These are phyloP conservation scores for Myrmecobius fasciatus DNA, from an alignment of 2,113 vertebrate species.

Conservation along the genomic window DNA sequence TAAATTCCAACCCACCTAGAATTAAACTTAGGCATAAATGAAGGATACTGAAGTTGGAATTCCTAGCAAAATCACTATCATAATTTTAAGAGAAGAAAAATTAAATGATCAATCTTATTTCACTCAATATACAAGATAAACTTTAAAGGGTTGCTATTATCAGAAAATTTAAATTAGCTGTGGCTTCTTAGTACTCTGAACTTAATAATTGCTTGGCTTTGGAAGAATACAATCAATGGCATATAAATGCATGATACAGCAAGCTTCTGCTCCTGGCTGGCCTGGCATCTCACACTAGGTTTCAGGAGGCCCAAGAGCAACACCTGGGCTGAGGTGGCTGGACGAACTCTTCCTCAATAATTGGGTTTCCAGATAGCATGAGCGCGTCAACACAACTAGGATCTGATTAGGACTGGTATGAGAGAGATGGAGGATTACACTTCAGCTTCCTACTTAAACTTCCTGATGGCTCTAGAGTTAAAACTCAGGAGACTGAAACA, in stretches of 20 bases:
- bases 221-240: background rate
- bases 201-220: background rate
- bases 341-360: background rate
- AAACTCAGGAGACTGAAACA: background rate
- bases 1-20: constrained; percentile 70
- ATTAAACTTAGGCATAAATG: constrained; percentile 58
- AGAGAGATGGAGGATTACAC: background rate
- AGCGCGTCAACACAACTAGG: background rate
- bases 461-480: background rate
- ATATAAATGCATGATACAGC: background rate
- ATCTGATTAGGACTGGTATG: background rate
- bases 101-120: background rate
- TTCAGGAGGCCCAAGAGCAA: background rate
- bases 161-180: background rate
- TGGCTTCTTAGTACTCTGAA: background rate
- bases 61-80: constrained; percentile 18
- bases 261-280: background rate
- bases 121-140: background rate
- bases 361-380: background rate
- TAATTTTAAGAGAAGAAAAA: background rate
- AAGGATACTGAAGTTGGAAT: background rate
- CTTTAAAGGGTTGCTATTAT: background rate
- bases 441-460: background rate
- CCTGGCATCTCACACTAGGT: background rate
- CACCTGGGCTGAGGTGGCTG: background rate